phyloP scores from a whole-genome alignment of 2,888 invertebrate species.

The Xestia xanthographa region DNA sequence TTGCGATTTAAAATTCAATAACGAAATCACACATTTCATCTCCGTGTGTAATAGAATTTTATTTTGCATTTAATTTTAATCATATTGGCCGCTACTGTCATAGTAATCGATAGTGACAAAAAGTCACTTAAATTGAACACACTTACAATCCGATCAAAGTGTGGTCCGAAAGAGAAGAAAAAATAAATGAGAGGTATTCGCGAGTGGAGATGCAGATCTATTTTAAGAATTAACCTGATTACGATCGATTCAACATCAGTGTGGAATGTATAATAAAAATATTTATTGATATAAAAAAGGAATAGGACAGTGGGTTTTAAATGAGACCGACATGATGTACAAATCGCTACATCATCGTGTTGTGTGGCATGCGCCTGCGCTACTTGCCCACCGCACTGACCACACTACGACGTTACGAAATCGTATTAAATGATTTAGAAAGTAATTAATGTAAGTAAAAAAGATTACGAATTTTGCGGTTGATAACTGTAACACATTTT shows the following conservation, averaged over 20 bases:
- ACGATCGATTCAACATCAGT: conserved; percentile 75
- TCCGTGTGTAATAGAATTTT: conserved; percentile 55
- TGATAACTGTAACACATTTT: conserved; percentile 51
- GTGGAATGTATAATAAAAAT: conserved; percentile 81
- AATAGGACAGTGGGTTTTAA: conserved; percentile 74
- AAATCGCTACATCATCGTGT: conserved; percentile 83
- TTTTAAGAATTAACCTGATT: conserved; percentile 76
- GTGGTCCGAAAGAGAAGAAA: conserved; percentile 36
- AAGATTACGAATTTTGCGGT: conserved; percentile 60
- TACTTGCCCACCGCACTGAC: conserved; percentile 73
- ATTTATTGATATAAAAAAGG: conserved; percentile 81
- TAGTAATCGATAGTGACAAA: conserved; percentile 60
- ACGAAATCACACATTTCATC: conserved; percentile 55
- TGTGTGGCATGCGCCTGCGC: conserved; percentile 75
- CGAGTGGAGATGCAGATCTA: conserved; percentile 61
- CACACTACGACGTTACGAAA: conserved; percentile 77
- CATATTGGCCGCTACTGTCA: conserved; percentile 40
- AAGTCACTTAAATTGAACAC: conserved; percentile 61
- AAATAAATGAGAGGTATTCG: conserved; percentile 49
- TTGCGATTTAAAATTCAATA: conserved; percentile 52
- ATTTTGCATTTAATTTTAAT: conserved; percentile 52
- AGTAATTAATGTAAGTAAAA: conserved; percentile 68
- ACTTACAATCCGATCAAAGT: conserved; percentile 49
- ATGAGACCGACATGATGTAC: conserved; percentile 76
- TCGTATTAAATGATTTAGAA: conserved; percentile 78